Percentiles rank a stretch among this genome's conserved stretches.
These are phyloP conservation scores for Tauraco erythrolophus DNA, from an alignment of 2,113 vertebrate species.

Conservation along the genomic window DNA sequence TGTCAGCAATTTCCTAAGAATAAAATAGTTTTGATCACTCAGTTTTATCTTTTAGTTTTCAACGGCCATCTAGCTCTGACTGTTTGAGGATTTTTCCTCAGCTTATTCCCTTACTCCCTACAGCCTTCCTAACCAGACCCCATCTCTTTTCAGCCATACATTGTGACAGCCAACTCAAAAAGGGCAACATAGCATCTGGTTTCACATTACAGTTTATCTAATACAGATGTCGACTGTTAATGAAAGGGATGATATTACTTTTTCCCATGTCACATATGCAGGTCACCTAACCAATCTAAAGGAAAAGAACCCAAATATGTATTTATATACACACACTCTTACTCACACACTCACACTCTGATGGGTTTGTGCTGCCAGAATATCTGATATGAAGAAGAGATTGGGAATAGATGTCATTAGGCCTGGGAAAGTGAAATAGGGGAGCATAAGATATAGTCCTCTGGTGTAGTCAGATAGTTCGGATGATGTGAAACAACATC, in stretches of 20 bases:
- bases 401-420: background rate
- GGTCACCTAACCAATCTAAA: background rate
- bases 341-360: background rate
- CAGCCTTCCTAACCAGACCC: background rate
- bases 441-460: background rate
- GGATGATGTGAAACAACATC: background rate
- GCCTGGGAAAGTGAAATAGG: background rate
- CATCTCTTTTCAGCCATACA: background rate
- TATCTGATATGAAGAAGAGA: background rate
- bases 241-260: background rate
- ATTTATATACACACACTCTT: background rate
- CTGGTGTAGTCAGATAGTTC: background rate
- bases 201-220: background rate
- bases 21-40: background rate
- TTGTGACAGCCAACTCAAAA: background rate
- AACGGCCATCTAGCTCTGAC: background rate
- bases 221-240: background rate
- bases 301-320: background rate
- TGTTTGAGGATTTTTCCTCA: background rate
- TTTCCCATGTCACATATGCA: background rate
- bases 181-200: accelerated
- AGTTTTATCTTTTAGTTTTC: background rate
- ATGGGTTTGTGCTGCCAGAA: background rate
- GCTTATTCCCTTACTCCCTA: background rate
- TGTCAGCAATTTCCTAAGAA: background rate